Evolutionary conservation across 2,113 vertebrate species (phyloP).

Genomic region (Mustela nigripes): DNA sequence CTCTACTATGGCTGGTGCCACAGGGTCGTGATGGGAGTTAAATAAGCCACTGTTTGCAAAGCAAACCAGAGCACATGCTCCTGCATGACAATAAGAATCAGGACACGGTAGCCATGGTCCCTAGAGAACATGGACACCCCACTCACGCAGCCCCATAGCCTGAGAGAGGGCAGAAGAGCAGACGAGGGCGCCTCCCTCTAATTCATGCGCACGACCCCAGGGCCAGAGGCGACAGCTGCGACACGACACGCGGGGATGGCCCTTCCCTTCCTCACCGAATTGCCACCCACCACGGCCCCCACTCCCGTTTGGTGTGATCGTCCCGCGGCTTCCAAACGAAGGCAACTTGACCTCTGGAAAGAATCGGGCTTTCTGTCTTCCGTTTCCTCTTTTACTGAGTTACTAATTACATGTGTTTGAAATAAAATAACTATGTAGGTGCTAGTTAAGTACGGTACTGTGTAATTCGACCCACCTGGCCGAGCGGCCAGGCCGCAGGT

Average conservation of each 20-base stretch:
- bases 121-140: accelerated
- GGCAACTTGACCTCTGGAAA: background rate
- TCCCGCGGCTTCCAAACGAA: background rate
- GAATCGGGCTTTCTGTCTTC: background rate
- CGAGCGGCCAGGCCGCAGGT: background rate
- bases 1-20: background rate
- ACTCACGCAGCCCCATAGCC: background rate
- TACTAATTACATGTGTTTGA: background rate
- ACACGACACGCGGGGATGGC: accelerated
- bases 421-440: background rate
- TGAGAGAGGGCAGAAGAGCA: accelerated
- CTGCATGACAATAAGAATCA: accelerated
- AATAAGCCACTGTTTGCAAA: background rate
- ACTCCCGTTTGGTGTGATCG: background rate
- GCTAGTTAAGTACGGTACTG: background rate
- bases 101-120: accelerated
- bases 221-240: background rate
- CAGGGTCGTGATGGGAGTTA: background rate
- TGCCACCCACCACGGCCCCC: background rate
- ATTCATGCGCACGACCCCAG: accelerated
- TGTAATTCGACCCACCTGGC: background rate
- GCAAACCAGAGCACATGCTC: accelerated
- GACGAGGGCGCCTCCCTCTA: accelerated
- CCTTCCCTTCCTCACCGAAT: background rate
- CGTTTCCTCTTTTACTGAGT: background rate